Base-by-base conservation (phyloP, 1,140 invertebrate genomes). In the Drosophila arawakana region DNA sequence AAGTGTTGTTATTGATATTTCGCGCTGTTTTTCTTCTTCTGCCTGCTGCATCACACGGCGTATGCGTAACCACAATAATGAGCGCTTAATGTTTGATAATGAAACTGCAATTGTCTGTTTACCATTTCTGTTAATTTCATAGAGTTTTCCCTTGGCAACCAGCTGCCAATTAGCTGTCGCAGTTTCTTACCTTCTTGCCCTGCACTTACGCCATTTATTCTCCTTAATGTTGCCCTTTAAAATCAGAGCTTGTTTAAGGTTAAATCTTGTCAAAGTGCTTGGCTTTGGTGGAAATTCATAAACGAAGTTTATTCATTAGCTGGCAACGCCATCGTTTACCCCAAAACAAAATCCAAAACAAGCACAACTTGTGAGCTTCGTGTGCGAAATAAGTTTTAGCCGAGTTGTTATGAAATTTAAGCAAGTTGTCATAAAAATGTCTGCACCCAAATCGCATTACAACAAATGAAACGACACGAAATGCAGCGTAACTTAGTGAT, bases 401-500 rank as follows among this genome's bases (percentile, higher is more conserved):
- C 61, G 58, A 55, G 71, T 78, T 81, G 78, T 77, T 89, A 83
- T 78, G 80, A 76, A 83, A 89, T 88, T 88, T 80, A 88, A 88
- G 80, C 83, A 88, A 89, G 77, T 89, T 88, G 84, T 88, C 84
- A 88, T 89, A 88, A 88, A 88, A 88, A 89, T 86, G 84, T 82
- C 66, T 76, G 73, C 79, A 76, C 67, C 81, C 77, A 77, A 76
- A 72, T 76, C 69, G 73, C 73, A 76, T 76, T 76, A 76, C 73
- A 72, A 72, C 68, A 60, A 76, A 65, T 18, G 18, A 11, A 47
- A 47, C 65, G 3, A 63, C 34, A 35, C 61, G 44, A 54, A 41
- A 21, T 18, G 41, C 25, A 57, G 8, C 41, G 21, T 39, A 54
- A 49, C 43, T 60, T 30, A 30, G 25, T 30, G 25, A 30, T 30